phyloP scores from a whole-genome alignment of 2,797 vertebrate genomes.

The Trichosurus vulpecula region DNA sequence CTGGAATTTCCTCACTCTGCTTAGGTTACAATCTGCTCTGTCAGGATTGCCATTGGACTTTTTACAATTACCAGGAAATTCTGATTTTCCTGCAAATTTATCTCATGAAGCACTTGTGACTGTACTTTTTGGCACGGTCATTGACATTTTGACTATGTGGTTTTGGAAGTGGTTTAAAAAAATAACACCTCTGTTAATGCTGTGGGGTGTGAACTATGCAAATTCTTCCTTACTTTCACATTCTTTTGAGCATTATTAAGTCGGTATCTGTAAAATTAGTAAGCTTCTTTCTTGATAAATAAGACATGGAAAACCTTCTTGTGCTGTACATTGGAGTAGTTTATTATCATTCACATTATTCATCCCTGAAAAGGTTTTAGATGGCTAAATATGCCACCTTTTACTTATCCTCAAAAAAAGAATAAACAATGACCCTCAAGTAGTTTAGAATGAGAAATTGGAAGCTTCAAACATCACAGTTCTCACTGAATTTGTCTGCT shows the following conservation, averaged over 20 bases:
- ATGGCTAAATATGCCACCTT: constrained; percentile 28
- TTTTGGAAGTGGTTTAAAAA: constrained; percentile 13
- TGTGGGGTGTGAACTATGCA: constrained; percentile 29
- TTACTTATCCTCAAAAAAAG: constrained; percentile 35
- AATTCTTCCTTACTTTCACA: constrained; percentile 37
- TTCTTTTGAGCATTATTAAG: constrained; percentile 44
- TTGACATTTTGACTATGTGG: constrained; percentile 24
- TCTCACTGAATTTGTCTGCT: constrained; percentile 42
- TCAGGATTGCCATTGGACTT: constrained; percentile 41
- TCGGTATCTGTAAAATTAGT: neutral
- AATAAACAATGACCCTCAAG: constrained; percentile 52
- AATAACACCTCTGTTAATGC: constrained; percentile 20
- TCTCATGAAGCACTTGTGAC: constrained; percentile 62
- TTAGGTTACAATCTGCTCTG: constrained; percentile 48
- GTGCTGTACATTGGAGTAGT: neutral
- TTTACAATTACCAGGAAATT: constrained; percentile 56
- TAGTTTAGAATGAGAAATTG: constrained; percentile 46
- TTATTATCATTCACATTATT: neutral
- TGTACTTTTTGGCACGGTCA: constrained; percentile 43
- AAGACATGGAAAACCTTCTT: neutral
- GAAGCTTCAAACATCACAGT: constrained; percentile 51
- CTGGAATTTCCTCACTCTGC: constrained; percentile 29
- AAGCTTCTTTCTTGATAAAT: constrained; percentile 19
- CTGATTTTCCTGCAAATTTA: constrained; percentile 50
- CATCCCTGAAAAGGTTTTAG: neutral